phyloP scores from a whole-genome alignment of 64 coral and sea anemone genomes.

The Orbicella faveolata region DNA sequence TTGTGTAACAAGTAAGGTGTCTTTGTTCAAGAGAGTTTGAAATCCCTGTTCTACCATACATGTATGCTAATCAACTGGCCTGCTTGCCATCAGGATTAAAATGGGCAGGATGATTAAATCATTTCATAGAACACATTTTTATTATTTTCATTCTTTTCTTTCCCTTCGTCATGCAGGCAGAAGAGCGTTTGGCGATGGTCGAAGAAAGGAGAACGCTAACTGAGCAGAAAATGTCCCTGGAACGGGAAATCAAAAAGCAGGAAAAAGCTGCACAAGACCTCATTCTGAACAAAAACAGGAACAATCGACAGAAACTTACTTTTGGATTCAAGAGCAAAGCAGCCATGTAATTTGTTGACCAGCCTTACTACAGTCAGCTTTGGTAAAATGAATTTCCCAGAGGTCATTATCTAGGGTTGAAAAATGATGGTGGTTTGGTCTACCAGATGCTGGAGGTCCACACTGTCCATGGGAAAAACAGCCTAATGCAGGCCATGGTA shows the following conservation, averaged over 20 bases:
- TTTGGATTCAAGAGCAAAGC: constrained; percentile 90
- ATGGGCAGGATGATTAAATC: neutral
- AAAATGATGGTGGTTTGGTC: neutral
- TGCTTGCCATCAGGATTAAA: neutral
- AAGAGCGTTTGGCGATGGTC: constrained; percentile 94
- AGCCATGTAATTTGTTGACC: neutral
- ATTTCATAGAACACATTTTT: neutral
- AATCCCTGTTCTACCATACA: too few species aligned
- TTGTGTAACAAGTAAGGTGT: neutral
- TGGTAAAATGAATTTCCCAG: neutral
- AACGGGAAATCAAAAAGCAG: constrained; percentile 95
- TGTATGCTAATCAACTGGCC: neutral
- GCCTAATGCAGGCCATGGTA: neutral
- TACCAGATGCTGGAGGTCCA: neutral
- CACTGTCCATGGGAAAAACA: neutral
- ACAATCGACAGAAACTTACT: constrained; percentile 76
- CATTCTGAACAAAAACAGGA: constrained; percentile 97
- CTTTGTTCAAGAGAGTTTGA: neutral
- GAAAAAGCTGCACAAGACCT: constrained; percentile 92
- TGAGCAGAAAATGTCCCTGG: constrained; percentile 79
- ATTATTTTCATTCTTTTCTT: neutral
- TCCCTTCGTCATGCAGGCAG: constrained; percentile 62
- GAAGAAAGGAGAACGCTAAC: constrained; percentile 86
- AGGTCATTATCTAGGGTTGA: neutral
- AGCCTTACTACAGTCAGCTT: neutral